Evolutionary conservation across 1,140 invertebrate genomes (phyloP).

Genomic region (Musca domestica): DNA sequence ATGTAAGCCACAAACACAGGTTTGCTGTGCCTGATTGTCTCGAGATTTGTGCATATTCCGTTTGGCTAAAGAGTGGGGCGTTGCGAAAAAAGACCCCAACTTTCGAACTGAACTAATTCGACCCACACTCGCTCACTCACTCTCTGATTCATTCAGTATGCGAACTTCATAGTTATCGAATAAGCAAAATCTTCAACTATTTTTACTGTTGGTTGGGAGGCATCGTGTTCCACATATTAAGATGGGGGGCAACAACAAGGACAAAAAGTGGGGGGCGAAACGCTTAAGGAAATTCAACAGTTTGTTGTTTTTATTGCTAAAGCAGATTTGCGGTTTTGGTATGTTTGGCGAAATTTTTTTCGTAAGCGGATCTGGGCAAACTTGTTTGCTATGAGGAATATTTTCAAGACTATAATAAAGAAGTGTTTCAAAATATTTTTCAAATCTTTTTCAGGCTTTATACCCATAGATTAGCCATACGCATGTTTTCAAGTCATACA

Average conservation of each 20-base stretch:
- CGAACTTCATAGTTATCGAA: background rate
- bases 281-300: slow-evolving; percentile 2
- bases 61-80: background rate
- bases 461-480: too few relatives aligned
- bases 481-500: too few relatives aligned
- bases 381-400: too few relatives aligned
- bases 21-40: background rate
- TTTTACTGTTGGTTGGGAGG: background rate
- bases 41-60: background rate
- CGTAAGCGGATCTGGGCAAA: background rate
- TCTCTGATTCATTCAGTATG: background rate
- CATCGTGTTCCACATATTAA: slow-evolving; percentile 1
- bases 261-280: background rate
- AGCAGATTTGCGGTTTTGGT: background rate
- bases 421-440: too few relatives aligned
- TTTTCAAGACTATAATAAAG: too few relatives aligned
- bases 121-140: background rate
- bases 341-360: background rate
- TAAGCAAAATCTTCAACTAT: slow-evolving; percentile 1
- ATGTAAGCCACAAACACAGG: background rate
- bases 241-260: background rate
- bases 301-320: slow-evolving; percentile 6
- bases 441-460: too few relatives aligned
- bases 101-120: background rate
- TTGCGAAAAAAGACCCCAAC: background rate